Evolutionary conservation across 2,888 invertebrate genomes (phyloP), one percentile per base, ranked within the genome.

Genomic region (Crocallis elinguaria): DNA sequence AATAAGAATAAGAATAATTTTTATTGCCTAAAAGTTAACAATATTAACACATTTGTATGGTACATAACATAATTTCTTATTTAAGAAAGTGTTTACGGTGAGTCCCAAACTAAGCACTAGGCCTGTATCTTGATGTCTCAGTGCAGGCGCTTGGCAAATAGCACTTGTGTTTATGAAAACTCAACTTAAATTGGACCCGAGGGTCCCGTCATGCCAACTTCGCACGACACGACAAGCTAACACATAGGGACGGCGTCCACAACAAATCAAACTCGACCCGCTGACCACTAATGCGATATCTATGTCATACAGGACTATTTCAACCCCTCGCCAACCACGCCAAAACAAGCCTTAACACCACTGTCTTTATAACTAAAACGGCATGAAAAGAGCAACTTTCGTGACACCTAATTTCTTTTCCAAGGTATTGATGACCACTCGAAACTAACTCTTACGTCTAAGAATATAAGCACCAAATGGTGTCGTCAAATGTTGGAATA

Each of bases 221-320:
- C n/a, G 27, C 13, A 14, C 16, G 12, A 37, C 37, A 25, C 25
- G 30, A 44, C 9, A 41, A 42, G 30, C 36, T 38, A 33, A 44
- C 41, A 41, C 30, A 41, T 32, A 17, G 8, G 19, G 48, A 37
- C 38, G n/a, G 23, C 3, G 30, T 13, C 32, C 44, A 11, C 5
- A 13, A 42, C 46, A 19, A 48, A 43, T 48, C 42, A 43, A 38
- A 38, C 33, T 23, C 53, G 43, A 6, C 19, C 42, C 43, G 3
- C 27, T 54, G 53, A 48, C 48, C 43, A 44, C 38, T 37, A 42
- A 43, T 42, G 43, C 38, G n/a, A 27, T 42, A 41, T 52, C 46
- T 38, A 27, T 32, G 43, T 27, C 32, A 25, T 5, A 23, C 43
- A 14, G 6, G 37, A 35, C 37, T 2, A 8, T 11, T 7, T 13